Base-by-base conservation (phyloP, 2,113 vertebrate genomes). In the Rynchops niger region DNA sequence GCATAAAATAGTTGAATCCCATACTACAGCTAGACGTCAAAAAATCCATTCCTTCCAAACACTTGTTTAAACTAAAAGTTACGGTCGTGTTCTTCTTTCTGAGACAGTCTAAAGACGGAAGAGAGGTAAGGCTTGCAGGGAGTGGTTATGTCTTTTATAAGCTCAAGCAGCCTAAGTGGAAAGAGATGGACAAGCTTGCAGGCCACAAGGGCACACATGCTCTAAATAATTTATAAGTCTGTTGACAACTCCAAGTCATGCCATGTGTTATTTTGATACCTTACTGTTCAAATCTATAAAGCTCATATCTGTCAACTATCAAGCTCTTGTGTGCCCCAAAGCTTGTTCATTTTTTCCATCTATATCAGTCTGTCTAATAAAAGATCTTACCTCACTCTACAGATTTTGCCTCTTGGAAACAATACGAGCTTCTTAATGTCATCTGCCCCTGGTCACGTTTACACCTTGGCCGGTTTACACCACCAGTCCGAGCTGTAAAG, bases 221-320 rank as follows among this genome's bases (percentile, higher is more conserved):
- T 78, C 49, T 90, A 96, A 95, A 96, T 95, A 90, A 94, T 96
- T 95, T 94, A 92, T 91, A 73, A 93, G 88, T 5, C 91, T 96
- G 88, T 95, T 96, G 91, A 94, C 94, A 94, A 88, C 83, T 96
- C 91, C 93, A 92, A 95, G 88, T 84, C 32, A 1, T 95, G 80
- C 94, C 96, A 78, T 84, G 95, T 95, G 93, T 96, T 96, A 95
- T 94, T 96, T 94, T 86, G 93, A 78, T 92, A 90, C 86, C 81
- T 97, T 19, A 32, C 80, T 95, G 59, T 50, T 89, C 80, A 62
- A 74, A 87, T 20, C 77, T 26, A 29, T 45, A 92, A 92, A 92
- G 72, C 83, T 76, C 81, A 2, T 91, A 90, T 71, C 93, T 96
- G 91, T 89, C 91, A 91, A 8, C 89, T 72, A 67, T 55, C 77